Base-by-base conservation (phyloP, 2,888 invertebrate genomes). In the Camponotus fellah region DNA sequence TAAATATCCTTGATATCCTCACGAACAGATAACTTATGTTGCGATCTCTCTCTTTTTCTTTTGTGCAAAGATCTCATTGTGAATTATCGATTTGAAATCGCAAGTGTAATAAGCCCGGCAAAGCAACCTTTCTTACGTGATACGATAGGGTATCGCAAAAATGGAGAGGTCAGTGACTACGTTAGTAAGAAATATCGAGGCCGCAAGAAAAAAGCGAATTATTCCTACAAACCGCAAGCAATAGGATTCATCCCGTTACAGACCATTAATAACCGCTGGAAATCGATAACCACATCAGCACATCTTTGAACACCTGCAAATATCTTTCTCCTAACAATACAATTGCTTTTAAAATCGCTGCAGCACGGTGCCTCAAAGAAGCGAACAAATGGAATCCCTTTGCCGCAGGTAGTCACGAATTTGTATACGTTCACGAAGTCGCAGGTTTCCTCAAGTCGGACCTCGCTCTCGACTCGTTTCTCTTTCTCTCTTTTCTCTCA, bases 361-460 rank as follows among this genome's bases (percentile, higher is more conserved):
- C 26, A 79, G 62, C 84, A 84, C 58, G 68, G 40, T 34, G 53
- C 64, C 82, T 71, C 76, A 26, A 49, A 62, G 40, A 58, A 53
- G 60, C 76, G 60, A 37, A 21, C 68, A 85, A 82, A 89, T 85
- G 83, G 77, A 84, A 84, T 87, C 77, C 77, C 66, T 26, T 56
- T 80, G 72, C 75, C 83, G 87, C 89, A 86, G 90, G 86, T 89
- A 90, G 89, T 89, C 86, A 86, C 87, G 89, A 88, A 89, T 89
- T 89, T 89, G 89, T 90, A 84, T 75, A 37, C 66, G 6, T 77
- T 62, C 68, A 60, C 69, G 17, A 81, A 58, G 53, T 49, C 68
- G 56, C 53, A 71, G 79, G 74, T 79, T 79, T 34, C 65, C 80
- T 53, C 32, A 65, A 72, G 60, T 34, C 43, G 69, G 46, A 37